Percentiles rank a stretch among this genome's conserved stretches.
phyloP scores from a whole-genome alignment of 2,113 vertebrate species.

The Chaetops frenatus region DNA sequence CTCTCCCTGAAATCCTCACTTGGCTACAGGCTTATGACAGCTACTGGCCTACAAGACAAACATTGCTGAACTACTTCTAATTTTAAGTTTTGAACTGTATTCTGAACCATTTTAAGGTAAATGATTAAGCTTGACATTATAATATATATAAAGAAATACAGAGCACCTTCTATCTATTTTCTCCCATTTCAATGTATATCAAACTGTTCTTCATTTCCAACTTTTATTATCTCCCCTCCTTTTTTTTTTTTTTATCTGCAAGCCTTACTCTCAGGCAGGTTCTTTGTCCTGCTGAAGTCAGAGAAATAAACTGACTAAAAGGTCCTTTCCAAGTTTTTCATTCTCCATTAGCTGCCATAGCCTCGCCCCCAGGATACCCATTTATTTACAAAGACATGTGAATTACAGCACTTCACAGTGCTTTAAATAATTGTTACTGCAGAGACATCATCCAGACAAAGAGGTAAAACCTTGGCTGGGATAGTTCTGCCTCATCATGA shows the following conservation, averaged over 20 bases:
- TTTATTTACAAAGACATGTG: not conserved
- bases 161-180: not conserved
- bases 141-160: not conserved
- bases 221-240: not conserved
- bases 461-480: not conserved
- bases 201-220: not conserved
- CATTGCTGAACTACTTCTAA: not conserved
- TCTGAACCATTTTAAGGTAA: not conserved
- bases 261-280: not conserved
- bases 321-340: not conserved
- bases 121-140: not conserved
- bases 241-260: not conserved
- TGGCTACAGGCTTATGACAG: fast-evolving
- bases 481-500: not conserved
- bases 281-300: not conserved
- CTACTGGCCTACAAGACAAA: not conserved
- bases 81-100: not conserved
- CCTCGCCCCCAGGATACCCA: not conserved
- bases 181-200: not conserved
- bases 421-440: not conserved
- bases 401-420: not conserved
- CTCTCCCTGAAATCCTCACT: not conserved
- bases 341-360: not conserved
- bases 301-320: not conserved
- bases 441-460: not conserved